Conservation (phyloP, 1,140 invertebrate species). For the Penaeus chinensis region DNA sequence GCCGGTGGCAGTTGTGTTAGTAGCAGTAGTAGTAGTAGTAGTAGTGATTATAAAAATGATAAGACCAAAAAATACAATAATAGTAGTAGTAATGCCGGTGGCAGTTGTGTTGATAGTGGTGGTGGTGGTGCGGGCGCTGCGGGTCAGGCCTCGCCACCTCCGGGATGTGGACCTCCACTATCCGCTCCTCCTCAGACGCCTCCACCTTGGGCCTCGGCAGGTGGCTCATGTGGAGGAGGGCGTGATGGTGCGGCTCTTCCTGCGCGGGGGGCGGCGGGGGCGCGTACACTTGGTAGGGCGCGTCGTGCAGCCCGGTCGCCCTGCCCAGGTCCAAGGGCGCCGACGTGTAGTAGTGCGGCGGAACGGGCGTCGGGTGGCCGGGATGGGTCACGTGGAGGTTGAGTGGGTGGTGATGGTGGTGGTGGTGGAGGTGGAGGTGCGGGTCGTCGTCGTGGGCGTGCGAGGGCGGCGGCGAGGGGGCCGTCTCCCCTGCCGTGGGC, state of each 20-base stretch:
- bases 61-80: too few relatives aligned
- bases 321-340: constrained; percentile 18
- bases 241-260: neutral
- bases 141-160: constrained; percentile 41
- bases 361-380: constrained; percentile 16
- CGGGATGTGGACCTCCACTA: constrained; percentile 44
- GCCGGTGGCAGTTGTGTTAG: too few relatives aligned
- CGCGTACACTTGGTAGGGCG: constrained; percentile 26
- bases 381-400: constrained; percentile 38
- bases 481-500: constrained; percentile 52
- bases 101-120: constrained; percentile 22
- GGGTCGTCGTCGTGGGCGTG: constrained; percentile 33
- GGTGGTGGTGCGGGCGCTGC: constrained; percentile 30
- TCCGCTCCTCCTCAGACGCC: constrained; percentile 22
- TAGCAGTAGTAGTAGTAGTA: too few relatives aligned
- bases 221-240: constrained; percentile 25
- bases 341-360: constrained; percentile 47
- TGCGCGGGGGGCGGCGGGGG: constrained; percentile 9
- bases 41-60: too few relatives aligned
- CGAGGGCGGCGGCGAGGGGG: constrained; percentile 56
- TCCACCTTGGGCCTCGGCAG: constrained; percentile 29
- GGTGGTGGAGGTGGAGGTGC: constrained; percentile 41
- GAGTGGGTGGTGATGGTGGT: constrained; percentile 39
- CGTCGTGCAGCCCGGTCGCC: neutral
- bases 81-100: too few relatives aligned